A percentile compares a stretch with the other conserved stretches of the same genome.
phyloP scores from a whole-genome alignment of 1,140 invertebrate genomes.

The Drosophila bipectinata region DNA sequence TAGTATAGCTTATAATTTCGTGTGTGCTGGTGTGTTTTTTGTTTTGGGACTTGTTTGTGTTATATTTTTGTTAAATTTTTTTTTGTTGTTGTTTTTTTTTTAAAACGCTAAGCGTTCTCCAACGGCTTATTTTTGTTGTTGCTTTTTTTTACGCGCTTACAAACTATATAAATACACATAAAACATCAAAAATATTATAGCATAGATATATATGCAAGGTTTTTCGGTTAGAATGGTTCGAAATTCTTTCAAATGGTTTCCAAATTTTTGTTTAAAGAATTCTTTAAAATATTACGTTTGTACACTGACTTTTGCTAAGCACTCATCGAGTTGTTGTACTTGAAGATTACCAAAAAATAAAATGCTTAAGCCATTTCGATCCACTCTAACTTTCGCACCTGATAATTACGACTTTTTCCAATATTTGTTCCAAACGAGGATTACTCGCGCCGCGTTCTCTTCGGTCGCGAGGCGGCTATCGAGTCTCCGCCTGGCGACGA shows the following conservation, averaged over 20 bases:
- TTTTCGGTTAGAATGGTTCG: constrained; percentile 1
- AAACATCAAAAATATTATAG: constrained; percentile 76
- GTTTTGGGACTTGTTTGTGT: constrained; percentile 11
- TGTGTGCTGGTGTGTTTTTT: constrained; percentile 24
- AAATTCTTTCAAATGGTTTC: neutral
- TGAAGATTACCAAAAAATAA: neutral
- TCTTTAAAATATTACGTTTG: neutral
- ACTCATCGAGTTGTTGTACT: no score
- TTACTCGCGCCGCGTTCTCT: constrained; percentile 76
- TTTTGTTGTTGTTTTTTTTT: constrained; percentile 47
- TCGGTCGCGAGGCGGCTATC: constrained; percentile 71
- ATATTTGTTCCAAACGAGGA: constrained; percentile 47
- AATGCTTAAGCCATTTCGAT: neutral
- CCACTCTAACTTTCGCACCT: constrained; percentile 6
- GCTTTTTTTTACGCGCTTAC: constrained; percentile 53
- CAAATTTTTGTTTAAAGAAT: neutral
- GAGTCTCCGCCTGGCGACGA: constrained; percentile 51
- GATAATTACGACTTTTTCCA: constrained; percentile 11
- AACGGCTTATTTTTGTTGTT: constrained; percentile 53
- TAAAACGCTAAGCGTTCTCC: constrained; percentile 80
- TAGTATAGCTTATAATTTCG: constrained; percentile 45
- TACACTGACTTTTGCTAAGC: neutral
- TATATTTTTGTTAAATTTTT: constrained; percentile 3
- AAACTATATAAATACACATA: constrained; percentile 81
- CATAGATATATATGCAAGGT: constrained; percentile 32